Base-by-base conservation (phyloP, 2,797 vertebrate genomes). In the Onychomys torridus region DNA sequence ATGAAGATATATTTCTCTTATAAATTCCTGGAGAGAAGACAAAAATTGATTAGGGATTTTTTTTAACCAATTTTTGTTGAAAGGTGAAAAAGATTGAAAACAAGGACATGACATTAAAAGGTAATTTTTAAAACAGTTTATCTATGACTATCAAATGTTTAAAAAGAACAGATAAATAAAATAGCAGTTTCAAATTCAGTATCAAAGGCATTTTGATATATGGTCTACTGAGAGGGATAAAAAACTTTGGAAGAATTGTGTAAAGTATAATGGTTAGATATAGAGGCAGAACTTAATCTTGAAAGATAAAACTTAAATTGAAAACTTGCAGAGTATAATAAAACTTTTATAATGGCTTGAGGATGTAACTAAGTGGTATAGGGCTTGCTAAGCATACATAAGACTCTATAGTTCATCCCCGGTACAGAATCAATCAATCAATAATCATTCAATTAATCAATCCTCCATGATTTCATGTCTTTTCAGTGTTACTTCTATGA, bases 1-100 rank as follows among this genome's bases (percentile, higher is more conserved):
- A 46, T 7, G 95, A 93, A 83, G 79, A 96, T 81, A 96, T 95
- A 88, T 69, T 96, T 95, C 71, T 96, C 90, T 75, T 85, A 86
- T 37, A 93, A 93, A 77, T 93, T 96, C 86, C 90, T 96, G 86
- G 85, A 77, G 89, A 96, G 85, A 83, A 55, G 92, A 69, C 93
- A 97, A 95, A 97, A 96, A 69, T 29, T 94, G 95, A 92, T 61
- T 17, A 84, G 91, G 49, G 63, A 96, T 17, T 69, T 73, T 65
- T 65, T 71, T 40, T 40, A 88, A 87, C 52, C 75, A 93, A 90
- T 59, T 65, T 92, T 85, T 89, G 46, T 59, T 94, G 86, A 95
- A 96, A 96, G 96, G 71, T 8, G n/a, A 92, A 96, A 94, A 96
- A 49, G n/a, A 77, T 6, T 63, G 69, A 93, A 91, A 90, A 91